Percentiles rank a stretch among this genome's conserved stretches.
phyloP scores from a whole-genome alignment of 1,140 invertebrate species.

The Drosophila erecta region DNA sequence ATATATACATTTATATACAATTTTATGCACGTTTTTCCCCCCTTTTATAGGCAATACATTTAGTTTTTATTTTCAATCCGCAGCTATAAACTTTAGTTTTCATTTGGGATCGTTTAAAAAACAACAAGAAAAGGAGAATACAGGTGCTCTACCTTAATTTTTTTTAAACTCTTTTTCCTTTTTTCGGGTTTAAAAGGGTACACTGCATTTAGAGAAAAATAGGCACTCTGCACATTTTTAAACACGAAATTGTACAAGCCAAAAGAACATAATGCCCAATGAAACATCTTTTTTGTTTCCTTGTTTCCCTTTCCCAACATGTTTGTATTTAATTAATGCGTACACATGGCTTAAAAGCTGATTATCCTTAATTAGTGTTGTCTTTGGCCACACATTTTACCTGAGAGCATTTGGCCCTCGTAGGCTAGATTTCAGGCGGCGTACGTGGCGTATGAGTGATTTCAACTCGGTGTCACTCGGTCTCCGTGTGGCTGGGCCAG shows the following conservation, averaged over 20 bases:
- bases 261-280: neutral
- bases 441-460: slow-evolving; percentile 32
- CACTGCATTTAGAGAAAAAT: too few relatives aligned
- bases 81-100: slow-evolving; percentile 9
- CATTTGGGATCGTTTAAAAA: neutral
- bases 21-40: slow-evolving; percentile 15
- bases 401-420: slow-evolving; percentile 20
- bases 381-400: slow-evolving; percentile 34
- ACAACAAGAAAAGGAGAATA: neutral
- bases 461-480: slow-evolving; percentile 5
- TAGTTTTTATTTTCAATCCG: slow-evolving; percentile 36
- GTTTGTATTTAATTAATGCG: slow-evolving; percentile 40
- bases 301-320: slow-evolving; percentile 9
- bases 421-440: slow-evolving; percentile 29
- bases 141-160: neutral
- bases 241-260: too few relatives aligned
- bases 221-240: too few relatives aligned
- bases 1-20: neutral
- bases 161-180: too few relatives aligned
- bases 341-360: slow-evolving; percentile 37
- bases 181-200: too few relatives aligned
- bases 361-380: slow-evolving; percentile 38
- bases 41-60: slow-evolving; percentile 16
- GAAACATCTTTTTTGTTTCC: neutral
- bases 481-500: neutral